Percentiles rank a stretch among this genome's conserved stretches.
These are phyloP conservation scores for Nymphalis urticae DNA, from an alignment of 2,888 invertebrate genomes.

Conservation along the genomic window DNA sequence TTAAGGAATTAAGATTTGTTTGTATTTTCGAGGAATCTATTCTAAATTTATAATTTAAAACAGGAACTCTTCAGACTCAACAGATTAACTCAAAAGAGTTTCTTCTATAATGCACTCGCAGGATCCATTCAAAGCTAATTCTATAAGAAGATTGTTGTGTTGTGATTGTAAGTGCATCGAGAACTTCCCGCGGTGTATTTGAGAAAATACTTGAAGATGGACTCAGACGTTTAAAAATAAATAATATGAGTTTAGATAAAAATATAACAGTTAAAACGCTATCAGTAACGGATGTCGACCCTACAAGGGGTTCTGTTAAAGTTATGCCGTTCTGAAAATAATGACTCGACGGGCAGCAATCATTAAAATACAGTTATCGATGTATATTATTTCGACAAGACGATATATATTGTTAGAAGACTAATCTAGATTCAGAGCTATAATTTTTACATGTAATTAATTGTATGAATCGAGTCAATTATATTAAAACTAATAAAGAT, in stretches of 20 bases:
- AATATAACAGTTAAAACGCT: slow-evolving; percentile 18
- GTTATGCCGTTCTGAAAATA: slow-evolving; percentile 1
- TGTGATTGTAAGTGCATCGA: slow-evolving; percentile 27
- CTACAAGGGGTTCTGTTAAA: slow-evolving; percentile 34
- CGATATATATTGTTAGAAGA: too few species aligned
- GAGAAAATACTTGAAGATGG: slow-evolving; percentile 11
- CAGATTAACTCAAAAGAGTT: slow-evolving; percentile 12
- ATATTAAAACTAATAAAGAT: slow-evolving; percentile 11
- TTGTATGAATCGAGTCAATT: neutral
- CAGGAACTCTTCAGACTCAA: slow-evolving; percentile 15
- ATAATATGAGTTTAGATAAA: slow-evolving; percentile 26
- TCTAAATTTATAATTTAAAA: slow-evolving; percentile 4
- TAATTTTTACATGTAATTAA: neutral
- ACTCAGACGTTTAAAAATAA: slow-evolving; percentile 24
- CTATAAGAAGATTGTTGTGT: slow-evolving; percentile 29
- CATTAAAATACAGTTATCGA: neutral
- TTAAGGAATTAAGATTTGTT: too few species aligned
- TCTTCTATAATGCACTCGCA: slow-evolving; percentile 16
- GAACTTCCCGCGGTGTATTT: slow-evolving; percentile 19
- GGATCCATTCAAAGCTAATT: slow-evolving; percentile 26
- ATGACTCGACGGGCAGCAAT: neutral
- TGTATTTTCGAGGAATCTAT: too few species aligned
- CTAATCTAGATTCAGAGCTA: too few species aligned
- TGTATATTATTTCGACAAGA: neutral
- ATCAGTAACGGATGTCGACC: slow-evolving; percentile 35